phyloP scores from a whole-genome alignment of 2,797 vertebrate species.

The Dallia pectoralis region DNA sequence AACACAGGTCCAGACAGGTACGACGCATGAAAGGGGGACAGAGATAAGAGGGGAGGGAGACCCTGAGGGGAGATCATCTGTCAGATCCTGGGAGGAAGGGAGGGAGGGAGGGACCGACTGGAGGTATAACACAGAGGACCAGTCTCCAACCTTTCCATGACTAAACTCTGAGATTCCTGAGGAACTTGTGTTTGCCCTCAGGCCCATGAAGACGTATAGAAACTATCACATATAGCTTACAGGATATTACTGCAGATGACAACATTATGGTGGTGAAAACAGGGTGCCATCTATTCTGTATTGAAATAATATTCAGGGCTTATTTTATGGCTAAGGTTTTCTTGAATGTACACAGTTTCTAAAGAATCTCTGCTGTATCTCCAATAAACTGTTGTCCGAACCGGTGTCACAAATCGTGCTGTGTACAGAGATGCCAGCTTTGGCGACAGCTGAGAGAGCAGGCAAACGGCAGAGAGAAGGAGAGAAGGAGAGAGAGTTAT shows the following conservation, averaged over 20 bases:
- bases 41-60: not conserved
- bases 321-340: not conserved
- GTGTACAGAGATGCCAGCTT: constrained; percentile 49
- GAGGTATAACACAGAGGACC: not conserved
- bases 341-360: not conserved
- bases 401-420: not conserved
- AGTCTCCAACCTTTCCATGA: constrained; percentile 66
- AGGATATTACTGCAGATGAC: constrained; percentile 30
- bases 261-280: not conserved
- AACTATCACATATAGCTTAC: constrained; percentile 17
- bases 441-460: constrained; percentile 11
- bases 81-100: not conserved
- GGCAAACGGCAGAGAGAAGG: not conserved
- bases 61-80: not conserved
- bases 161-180: constrained; percentile 44
- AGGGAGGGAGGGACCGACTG: constrained; percentile 26
- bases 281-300: not conserved
- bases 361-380: not conserved
- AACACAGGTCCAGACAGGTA: not conserved
- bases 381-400: not conserved
- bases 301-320: not conserved
- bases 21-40: not conserved
- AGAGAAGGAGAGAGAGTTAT: constrained; percentile 53
- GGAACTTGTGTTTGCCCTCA: constrained; percentile 43
- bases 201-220: constrained; percentile 24